Conservation (phyloP, 2,113 vertebrate genomes). For the Sarotherodon lohbergeri region DNA sequence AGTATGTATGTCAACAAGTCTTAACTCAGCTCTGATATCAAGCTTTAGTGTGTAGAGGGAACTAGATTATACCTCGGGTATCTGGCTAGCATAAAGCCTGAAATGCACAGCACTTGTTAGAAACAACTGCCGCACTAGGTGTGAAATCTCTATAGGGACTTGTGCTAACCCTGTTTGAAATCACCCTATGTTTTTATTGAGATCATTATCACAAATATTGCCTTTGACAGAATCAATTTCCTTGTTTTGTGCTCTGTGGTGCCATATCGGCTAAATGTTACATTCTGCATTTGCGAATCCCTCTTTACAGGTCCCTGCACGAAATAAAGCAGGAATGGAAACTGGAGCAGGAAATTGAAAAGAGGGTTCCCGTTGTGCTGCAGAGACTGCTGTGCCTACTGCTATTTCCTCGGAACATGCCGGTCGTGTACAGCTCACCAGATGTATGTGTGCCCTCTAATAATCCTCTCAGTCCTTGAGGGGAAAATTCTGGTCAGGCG, state of each 20-base stretch:
- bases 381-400: conserved; percentile 43
- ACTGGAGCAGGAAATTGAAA: conserved; percentile 69
- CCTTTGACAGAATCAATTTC: conserved; percentile 55
- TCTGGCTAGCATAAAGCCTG: not conserved
- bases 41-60: not conserved
- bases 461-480: conserved; percentile 15
- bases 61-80: not conserved
- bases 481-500: conserved; percentile 31
- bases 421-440: conserved; percentile 24
- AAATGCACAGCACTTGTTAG: not conserved
- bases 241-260: conserved; percentile 41
- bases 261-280: conserved; percentile 49
- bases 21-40: not conserved
- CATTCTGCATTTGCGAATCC: conserved; percentile 28
- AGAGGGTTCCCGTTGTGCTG: conserved; percentile 62
- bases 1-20: not conserved
- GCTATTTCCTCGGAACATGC: conserved; percentile 50
- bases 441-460: conserved; percentile 37
- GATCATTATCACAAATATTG: conserved; percentile 64
- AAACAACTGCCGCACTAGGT: conserved; percentile 13
- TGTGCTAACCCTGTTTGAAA: conserved; percentile 26
- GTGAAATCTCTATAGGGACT: conserved; percentile 21
- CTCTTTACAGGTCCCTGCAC: conserved; percentile 50
- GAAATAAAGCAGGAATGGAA: conserved; percentile 59
- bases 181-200: conserved; percentile 39